Percentiles rank a stretch among this genome's conserved stretches.
phyloP scores from a whole-genome alignment of 2,888 invertebrate species.

The Drosophila lutescens region DNA sequence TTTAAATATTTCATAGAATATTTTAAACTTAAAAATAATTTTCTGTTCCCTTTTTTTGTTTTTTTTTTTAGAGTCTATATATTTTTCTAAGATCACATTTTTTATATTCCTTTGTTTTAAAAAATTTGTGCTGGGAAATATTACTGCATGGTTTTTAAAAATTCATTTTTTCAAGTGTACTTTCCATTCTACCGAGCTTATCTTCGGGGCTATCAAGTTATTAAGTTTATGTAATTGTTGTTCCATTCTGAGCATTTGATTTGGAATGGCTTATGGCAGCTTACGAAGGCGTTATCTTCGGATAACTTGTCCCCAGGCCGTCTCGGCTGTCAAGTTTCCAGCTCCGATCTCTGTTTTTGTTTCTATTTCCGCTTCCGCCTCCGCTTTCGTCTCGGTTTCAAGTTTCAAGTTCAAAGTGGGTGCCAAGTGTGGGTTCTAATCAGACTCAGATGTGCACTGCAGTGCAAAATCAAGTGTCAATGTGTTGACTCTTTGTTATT shows the following conservation, averaged over 20 bases:
- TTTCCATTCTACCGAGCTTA: constrained; percentile 44
- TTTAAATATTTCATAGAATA: no score
- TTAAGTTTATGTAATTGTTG: constrained; percentile 79
- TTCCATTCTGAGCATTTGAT: constrained; percentile 56
- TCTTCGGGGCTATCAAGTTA: constrained; percentile 71
- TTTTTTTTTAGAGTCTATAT: no score
- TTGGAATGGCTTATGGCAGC: constrained; percentile 64
- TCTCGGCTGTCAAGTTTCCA: constrained; percentile 30
- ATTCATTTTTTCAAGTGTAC: constrained; percentile 3
- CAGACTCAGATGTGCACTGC: constrained; percentile 73
- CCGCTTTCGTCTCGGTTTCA: constrained; percentile 38
- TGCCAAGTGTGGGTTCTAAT: constrained; percentile 52
- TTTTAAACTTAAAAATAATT: no score
- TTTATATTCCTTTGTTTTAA: not conserved
- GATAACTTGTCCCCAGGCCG: constrained; percentile 28
- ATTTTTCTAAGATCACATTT: no score
- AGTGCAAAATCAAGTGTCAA: constrained; percentile 75
- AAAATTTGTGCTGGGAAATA: not conserved
- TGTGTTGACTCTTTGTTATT: constrained; percentile 63
- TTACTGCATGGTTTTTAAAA: not conserved
- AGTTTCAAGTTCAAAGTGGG: constrained; percentile 56
- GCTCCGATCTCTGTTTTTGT: not conserved
- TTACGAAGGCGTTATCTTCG: constrained; percentile 53
- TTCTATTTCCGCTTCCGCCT: constrained; percentile 3
- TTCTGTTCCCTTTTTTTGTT: no score